Conservation (phyloP, 2,888 invertebrate genomes). For the Tiphia femorata region DNA sequence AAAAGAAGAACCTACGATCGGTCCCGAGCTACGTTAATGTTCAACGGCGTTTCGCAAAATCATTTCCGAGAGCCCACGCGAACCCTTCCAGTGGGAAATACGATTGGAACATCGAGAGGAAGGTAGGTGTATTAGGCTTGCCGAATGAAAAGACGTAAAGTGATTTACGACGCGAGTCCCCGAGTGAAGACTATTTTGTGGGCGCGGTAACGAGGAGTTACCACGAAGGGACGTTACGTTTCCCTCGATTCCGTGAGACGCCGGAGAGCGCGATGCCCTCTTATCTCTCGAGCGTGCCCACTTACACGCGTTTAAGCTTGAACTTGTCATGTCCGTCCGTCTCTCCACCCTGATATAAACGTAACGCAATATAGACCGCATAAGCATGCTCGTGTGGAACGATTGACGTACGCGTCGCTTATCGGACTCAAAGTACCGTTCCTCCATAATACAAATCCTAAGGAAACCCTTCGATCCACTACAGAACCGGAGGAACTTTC, state of each 20-base stretch:
- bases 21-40: no score
- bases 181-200: conserved; percentile 25
- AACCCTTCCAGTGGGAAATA: conserved; percentile 5
- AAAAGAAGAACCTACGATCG: no score
- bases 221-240: conserved; percentile 13
- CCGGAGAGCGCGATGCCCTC: neutral
- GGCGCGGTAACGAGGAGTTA: conserved; percentile 31
- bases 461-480: no score
- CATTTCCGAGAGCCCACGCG: conserved; percentile 18
- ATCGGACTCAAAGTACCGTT: no score
- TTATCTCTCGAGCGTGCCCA: neutral
- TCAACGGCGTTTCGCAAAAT: conserved; percentile 1
- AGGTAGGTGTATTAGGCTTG: conserved; percentile 31
- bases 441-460: no score
- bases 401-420: neutral
- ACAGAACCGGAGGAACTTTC: no score
- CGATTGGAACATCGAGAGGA: conserved; percentile 16
- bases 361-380: no score
- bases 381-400: neutral
- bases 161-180: conserved; percentile 12
- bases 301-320: neutral
- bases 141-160: conserved; percentile 13
- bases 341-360: no score
- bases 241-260: neutral
- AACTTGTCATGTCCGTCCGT: no score